Conservation (phyloP, 2,113 vertebrate species). For the Corythaeola cristata region DNA sequence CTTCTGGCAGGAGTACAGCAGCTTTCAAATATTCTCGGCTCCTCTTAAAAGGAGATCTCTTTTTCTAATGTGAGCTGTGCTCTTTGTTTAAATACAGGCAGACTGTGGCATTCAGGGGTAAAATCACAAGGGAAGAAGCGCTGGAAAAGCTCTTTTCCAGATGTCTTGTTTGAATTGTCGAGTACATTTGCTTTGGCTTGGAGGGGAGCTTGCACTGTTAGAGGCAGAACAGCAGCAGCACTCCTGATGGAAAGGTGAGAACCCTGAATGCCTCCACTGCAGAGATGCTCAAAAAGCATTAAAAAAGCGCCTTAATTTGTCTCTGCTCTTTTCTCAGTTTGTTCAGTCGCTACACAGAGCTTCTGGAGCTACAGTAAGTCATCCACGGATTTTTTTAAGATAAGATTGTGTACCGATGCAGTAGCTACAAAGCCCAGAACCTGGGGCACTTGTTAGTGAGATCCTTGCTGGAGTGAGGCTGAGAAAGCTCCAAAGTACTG, state of each 20-base stretch:
- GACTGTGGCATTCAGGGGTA: not conserved
- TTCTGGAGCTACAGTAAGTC: not conserved
- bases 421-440: not conserved
- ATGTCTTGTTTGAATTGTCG: not conserved
- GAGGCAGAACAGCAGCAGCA: not conserved
- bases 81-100: not conserved
- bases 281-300: not conserved
- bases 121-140: not conserved
- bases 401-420: not conserved
- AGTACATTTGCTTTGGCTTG: not conserved
- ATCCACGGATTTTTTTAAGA: not conserved
- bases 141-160: not conserved
- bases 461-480: not conserved
- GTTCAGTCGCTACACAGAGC: not conserved
- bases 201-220: not conserved
- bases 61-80: not conserved
- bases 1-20: not conserved
- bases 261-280: not conserved
- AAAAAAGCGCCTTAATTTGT: not conserved
- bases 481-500: not conserved
- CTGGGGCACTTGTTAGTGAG: not conserved
- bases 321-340: not conserved
- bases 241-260: not conserved
- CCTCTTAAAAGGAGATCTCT: not conserved
- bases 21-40: not conserved